Evolutionary conservation across 2,113 vertebrate genomes (phyloP).

Genomic region (Phaethornis superciliosus): DNA sequence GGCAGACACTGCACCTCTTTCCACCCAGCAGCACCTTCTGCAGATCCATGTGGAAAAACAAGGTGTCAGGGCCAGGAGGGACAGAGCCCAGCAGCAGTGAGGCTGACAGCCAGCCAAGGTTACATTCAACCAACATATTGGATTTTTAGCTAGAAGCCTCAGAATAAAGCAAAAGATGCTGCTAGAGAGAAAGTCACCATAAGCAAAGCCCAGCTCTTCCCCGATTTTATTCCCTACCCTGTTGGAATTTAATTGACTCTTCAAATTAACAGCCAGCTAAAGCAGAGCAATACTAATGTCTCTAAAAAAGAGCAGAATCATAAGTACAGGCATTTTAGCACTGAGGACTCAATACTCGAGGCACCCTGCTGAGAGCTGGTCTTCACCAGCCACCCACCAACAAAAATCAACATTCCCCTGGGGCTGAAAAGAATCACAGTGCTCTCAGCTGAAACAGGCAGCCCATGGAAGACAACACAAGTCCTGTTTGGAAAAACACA

Average conservation of each 20-base stretch:
- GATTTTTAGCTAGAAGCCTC: not conserved
- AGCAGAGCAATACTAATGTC: not conserved
- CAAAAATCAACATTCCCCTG: not conserved
- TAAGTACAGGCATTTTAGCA: not conserved
- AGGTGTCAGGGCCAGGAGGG: not conserved
- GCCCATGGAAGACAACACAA: not conserved
- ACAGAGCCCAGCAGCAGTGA: not conserved
- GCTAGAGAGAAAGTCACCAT: not conserved
- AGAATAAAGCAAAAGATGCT: not conserved
- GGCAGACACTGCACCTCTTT: not conserved
- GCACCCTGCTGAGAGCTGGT: rapidly evolving
- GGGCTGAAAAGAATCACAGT: rapidly evolving
- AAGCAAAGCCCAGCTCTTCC: not conserved
- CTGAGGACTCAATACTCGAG: rapidly evolving
- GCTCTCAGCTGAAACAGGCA: not conserved
- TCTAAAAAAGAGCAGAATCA: not conserved
- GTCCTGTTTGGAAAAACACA: not conserved
- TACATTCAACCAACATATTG: not conserved
- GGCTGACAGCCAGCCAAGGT: not conserved
- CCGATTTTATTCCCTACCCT: not conserved
- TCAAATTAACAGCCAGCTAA: not conserved
- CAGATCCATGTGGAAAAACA: not conserved
- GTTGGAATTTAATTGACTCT: not conserved
- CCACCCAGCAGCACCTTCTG: not conserved
- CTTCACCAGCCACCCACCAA: not conserved